Evolutionary conservation across 2,888 invertebrate genomes (phyloP).

Genomic region (Philhelius pedissequus): DNA sequence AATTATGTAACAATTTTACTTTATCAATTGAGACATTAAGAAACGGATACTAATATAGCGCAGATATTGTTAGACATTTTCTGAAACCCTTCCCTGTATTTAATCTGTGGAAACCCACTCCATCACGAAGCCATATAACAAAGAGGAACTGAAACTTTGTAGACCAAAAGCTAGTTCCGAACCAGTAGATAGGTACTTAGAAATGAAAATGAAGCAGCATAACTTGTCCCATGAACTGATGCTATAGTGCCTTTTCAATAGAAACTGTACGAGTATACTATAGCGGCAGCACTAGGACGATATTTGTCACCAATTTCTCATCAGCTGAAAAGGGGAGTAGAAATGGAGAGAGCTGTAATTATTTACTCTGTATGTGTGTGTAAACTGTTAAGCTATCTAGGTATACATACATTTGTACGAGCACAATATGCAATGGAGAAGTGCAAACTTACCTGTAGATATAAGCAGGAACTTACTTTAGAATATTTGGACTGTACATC

Average conservation of each 20-base stretch:
- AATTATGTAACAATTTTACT: too few species aligned
- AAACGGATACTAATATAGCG: too few species aligned
- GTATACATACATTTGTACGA: background rate
- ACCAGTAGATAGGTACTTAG: slow-evolving; percentile 14
- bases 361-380: too few species aligned
- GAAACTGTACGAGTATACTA: background rate
- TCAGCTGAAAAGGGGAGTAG: background rate
- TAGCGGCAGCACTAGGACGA: background rate
- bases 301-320: background rate
- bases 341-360: background rate
- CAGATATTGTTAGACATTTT: too few species aligned
- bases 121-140: slow-evolving; percentile 29
- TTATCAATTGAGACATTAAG: too few species aligned
- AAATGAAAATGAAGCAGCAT: slow-evolving; percentile 10
- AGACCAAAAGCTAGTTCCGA: slow-evolving; percentile 12
- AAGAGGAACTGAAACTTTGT: slow-evolving; percentile 20
- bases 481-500: background rate
- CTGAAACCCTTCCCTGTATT: background rate
- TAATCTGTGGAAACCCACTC: slow-evolving; percentile 1
- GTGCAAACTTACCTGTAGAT: background rate
- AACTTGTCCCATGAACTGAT: slow-evolving; percentile 20
- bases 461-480: background rate
- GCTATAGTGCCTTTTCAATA: background rate
- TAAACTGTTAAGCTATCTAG: too few species aligned
- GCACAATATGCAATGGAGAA: background rate